These are phyloP conservation scores for Zele albiditarsus DNA, from an alignment of 2,888 invertebrate genomes.

Conservation along the genomic window DNA sequence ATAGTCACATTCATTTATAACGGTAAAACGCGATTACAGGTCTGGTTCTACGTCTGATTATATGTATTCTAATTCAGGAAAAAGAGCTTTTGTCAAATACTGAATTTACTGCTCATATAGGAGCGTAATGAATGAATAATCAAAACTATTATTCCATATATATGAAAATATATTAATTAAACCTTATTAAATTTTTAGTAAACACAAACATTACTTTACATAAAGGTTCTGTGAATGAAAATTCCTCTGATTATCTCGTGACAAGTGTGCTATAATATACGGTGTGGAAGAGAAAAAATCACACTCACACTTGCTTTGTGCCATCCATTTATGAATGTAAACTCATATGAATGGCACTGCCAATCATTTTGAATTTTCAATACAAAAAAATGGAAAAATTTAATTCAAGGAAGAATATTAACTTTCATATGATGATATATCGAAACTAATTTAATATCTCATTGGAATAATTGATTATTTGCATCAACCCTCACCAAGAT, in stretches of 20 bases:
- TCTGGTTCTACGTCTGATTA: not conserved
- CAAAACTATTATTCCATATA: not conserved
- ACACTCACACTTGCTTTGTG: not conserved
- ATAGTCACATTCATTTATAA: slow-evolving; percentile 15
- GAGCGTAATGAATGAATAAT: not conserved
- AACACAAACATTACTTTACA: not conserved
- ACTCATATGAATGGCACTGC: not conserved
- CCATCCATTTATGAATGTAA: not conserved
- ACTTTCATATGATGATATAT: too few species aligned
- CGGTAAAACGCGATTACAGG: slow-evolving; percentile 16
- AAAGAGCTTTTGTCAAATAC: not conserved
- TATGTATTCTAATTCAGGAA: not conserved
- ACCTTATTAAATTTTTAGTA: not conserved
- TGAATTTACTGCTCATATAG: too few species aligned
- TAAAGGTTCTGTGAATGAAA: not conserved
- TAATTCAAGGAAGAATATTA: too few species aligned
- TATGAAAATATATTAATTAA: not conserved
- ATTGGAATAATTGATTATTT: too few species aligned
- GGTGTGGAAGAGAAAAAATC: not conserved
- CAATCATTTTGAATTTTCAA: not conserved
- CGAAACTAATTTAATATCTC: too few species aligned
- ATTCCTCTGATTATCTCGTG: not conserved
- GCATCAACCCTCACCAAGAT: too few species aligned
- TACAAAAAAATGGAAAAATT: not conserved
- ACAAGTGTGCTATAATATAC: not conserved